Evolutionary conservation across 2,888 invertebrate genomes (phyloP).

Genomic region (Mantis religiosa): DNA sequence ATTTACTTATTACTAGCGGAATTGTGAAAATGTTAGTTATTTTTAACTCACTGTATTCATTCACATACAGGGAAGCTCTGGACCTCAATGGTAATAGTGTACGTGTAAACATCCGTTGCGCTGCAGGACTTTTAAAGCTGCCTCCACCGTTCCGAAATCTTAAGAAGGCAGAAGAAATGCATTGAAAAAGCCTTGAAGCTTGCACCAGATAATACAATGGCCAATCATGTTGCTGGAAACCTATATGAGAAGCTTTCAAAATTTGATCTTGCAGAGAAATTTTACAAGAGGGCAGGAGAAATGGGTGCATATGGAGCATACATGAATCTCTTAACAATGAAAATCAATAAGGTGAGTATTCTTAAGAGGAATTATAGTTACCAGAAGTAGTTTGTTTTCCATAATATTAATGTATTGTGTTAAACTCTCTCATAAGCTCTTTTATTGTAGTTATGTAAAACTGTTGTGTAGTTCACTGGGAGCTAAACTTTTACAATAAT

Average conservation of each 20-base stretch:
- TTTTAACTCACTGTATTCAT: not conserved
- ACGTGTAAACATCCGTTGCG: constrained; percentile 20
- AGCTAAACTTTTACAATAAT: no score
- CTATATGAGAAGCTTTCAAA: not conserved
- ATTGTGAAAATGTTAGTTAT: not conserved
- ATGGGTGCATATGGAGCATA: constrained; percentile 7
- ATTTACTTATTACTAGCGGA: no score
- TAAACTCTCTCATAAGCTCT: no score
- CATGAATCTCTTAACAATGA: constrained; percentile 3
- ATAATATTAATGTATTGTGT: no score
- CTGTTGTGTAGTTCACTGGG: no score
- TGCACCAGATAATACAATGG: constrained; percentile 25
- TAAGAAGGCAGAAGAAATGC: constrained; percentile 6
- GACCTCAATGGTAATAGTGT: not conserved
- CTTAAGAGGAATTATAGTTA: not conserved
- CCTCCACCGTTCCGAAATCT: constrained; percentile 3
- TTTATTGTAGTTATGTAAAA: no score
- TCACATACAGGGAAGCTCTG: constrained; percentile 12
- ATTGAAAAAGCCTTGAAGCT: constrained; percentile 5
- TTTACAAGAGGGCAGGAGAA: constrained; percentile 1
- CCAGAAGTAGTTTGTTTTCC: no score
- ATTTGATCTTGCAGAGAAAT: not conserved
- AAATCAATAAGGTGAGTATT: not conserved
- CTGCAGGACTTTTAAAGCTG: constrained; percentile 18
- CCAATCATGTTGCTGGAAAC: constrained; percentile 9